These are phyloP conservation scores for Podarcis muralis DNA, from an alignment of 2,113 vertebrate genomes.

Conservation along the genomic window DNA sequence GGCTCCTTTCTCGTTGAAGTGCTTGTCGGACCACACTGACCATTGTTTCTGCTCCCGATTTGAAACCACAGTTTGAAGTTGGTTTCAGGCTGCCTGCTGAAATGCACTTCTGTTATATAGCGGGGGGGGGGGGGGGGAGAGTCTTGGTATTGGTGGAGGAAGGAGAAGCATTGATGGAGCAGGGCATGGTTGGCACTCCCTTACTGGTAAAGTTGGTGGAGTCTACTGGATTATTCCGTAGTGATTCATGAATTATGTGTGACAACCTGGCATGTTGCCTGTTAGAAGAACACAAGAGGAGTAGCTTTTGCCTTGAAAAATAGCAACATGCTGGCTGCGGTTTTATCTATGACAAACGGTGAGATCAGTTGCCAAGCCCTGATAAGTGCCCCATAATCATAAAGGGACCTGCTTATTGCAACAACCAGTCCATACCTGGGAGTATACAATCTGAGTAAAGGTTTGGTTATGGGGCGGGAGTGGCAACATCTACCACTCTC, in stretches of 20 bases:
- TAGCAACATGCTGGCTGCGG: conserved; percentile 46
- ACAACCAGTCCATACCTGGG: no score
- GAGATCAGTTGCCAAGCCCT: neutral
- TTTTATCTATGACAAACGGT: conserved; percentile 47
- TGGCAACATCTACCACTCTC: neutral
- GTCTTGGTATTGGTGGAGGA: neutral
- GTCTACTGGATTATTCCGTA: conserved; percentile 22
- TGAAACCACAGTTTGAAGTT: neutral
- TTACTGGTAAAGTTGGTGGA: neutral
- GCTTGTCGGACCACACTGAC: neutral
- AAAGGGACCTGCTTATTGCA: neutral
- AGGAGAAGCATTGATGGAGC: neutral
- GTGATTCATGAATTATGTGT: conserved; percentile 24
- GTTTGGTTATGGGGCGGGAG: neutral
- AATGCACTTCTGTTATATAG: neutral
- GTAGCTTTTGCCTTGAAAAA: conserved; percentile 48
- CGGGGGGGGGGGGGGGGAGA: neutral
- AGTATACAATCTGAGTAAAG: no score
- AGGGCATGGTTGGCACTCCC: no score
- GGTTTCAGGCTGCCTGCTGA: neutral
- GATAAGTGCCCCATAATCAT: neutral
- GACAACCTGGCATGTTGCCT: neutral
- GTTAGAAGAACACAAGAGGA: neutral
- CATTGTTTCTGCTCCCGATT: neutral
- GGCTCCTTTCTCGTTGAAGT: no score